Evolutionary conservation across 2,113 vertebrate species (phyloP), one percentile per base, ranked within the genome.

Genomic region (Cryptotis parvus): DNA sequence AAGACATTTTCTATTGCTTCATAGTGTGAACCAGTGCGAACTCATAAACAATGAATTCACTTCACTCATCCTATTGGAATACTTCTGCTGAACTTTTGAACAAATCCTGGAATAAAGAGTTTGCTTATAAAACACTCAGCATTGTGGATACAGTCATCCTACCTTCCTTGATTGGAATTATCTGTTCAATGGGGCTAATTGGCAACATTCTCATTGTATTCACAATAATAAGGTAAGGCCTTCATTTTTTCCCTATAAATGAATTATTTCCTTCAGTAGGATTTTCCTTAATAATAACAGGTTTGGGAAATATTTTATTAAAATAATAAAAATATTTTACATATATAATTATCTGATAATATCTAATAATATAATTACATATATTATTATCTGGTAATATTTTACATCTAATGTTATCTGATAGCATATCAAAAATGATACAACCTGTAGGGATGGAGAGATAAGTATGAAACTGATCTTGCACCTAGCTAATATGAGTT

Each of bases 171-270:
- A 92, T 87, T 95, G 94, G 95, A 16, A 94, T 98, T 77, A 94
- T 98, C 77, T 98, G 93, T 91, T 97, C 95, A 74, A 96, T 90
- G 27, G 97, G 96, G 35, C 93, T 98, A 70, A 58, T 79, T 90
- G 96, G 97, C 91, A 98, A 98, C 84, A 96, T 95, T 55, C 80
- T 97, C 58, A 92, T 92, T 87, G 39, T 97, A 49, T 93, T 97
- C 76, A 98, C 95, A n/a, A 94, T 97, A 94, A 84, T 95, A 95
- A 97, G 95, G 89, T 97, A 94, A 95, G 61, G 33, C 0, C 18
- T 92, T 73, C 52, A 69, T 72, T 10, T 63, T 90, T 77, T 61
- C 27, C 8, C 6, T 41, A 52, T 79, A 55, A 63, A 61, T 55
- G 4, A 79, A 43, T 49, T 15, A 4, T 72, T 91, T 87, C 69